Evolutionary conservation across 2,888 invertebrate genomes (phyloP).

Genomic region (Pseudococcus jackbeardsleyi): DNA sequence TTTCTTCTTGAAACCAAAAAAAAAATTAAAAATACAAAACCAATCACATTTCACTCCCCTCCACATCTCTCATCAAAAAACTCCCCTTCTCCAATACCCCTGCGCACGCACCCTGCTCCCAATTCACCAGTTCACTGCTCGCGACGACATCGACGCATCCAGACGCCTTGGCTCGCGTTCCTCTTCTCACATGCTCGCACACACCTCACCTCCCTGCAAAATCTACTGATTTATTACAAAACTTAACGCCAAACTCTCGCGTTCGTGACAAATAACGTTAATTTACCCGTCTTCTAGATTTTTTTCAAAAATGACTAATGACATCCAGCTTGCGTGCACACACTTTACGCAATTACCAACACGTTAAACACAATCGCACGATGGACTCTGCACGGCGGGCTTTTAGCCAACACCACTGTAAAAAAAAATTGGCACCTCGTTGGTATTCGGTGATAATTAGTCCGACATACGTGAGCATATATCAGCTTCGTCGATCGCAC

Average conservation of each 20-base stretch:
- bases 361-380: not conserved
- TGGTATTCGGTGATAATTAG: constrained; percentile 29
- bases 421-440: constrained; percentile 27
- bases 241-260: not conserved
- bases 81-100: not conserved
- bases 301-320: not conserved
- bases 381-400: not conserved
- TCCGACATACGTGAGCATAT: not conserved
- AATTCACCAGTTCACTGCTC: not conserved
- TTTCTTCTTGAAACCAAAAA: too few relatives aligned
- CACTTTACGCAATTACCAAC: constrained; percentile 23
- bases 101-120: not conserved
- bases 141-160: not conserved
- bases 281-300: constrained; percentile 2
- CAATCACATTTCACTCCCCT: too few relatives aligned
- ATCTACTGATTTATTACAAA: not conserved
- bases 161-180: constrained; percentile 10
- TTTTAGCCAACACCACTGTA: not conserved
- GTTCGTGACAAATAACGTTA: constrained; percentile 10
- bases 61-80: too few relatives aligned
- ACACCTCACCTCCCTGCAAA: not conserved
- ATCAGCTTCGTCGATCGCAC: not conserved
- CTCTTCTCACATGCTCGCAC: not conserved
- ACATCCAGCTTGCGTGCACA: constrained; percentile 10
- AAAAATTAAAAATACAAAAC: too few relatives aligned